These are phyloP conservation scores for Furnarius figulus DNA, from an alignment of 2,113 vertebrate species.

Conservation along the genomic window DNA sequence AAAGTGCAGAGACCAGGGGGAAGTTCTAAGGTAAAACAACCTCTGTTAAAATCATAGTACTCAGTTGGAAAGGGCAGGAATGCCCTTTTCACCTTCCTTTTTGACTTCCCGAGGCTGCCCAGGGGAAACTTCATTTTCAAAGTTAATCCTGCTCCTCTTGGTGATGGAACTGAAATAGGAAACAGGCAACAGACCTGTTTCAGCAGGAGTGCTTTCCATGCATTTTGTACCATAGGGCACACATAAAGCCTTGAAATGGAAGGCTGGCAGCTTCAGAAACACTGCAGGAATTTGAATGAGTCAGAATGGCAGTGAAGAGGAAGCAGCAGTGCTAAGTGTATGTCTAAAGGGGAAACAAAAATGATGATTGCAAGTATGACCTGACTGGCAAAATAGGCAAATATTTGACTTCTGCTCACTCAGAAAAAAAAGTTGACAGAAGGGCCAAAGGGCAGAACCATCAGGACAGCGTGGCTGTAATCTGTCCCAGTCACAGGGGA, in stretches of 20 bases:
- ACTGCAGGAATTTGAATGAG: neutral
- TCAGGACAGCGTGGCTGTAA: neutral
- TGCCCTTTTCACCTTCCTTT: slow-evolving; percentile 44
- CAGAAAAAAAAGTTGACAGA: neutral
- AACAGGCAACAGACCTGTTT: slow-evolving; percentile 24
- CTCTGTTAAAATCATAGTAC: neutral
- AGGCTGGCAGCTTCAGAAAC: slow-evolving; percentile 2
- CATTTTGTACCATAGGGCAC: neutral
- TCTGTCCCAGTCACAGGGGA: neutral
- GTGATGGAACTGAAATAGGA: slow-evolving; percentile 24
- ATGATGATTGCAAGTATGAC: neutral
- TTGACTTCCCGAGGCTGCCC: neutral
- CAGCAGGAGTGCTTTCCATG: neutral
- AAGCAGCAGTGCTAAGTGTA: neutral
- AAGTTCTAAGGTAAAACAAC: neutral
- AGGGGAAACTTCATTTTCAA: slow-evolving; percentile 4
- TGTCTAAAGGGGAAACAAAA: slow-evolving; percentile 15
- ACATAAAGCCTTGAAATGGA: neutral
- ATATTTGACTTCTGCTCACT: slow-evolving; percentile 10
- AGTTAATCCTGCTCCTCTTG: neutral
- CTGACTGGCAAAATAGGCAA: neutral
- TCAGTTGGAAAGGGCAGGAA: neutral
- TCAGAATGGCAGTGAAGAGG: neutral
- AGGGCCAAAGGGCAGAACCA: neutral
- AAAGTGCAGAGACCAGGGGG: neutral